A percentile compares a stretch with the other conserved stretches of the same genome.
Evolutionary conservation across 2,797 vertebrate species (phyloP).

Genomic region (Hyperoplus immaculatus): DNA sequence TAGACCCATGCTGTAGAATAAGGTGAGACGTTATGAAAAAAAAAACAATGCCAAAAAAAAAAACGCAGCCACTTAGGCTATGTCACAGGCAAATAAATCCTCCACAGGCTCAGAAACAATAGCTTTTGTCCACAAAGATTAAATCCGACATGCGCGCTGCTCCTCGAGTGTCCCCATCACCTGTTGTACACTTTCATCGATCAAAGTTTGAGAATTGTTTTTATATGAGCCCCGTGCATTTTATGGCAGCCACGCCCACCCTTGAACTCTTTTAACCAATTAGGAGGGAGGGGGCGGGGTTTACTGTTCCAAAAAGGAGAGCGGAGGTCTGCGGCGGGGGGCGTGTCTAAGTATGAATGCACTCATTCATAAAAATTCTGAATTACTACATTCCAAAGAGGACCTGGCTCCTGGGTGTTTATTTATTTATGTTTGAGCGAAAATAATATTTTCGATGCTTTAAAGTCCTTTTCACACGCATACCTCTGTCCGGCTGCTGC

Average conservation of each 20-base stretch:
- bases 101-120: constrained; percentile 38
- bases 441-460: constrained; percentile 84
- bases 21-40: background rate
- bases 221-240: constrained; percentile 73
- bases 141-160: constrained; percentile 51
- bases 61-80: background rate
- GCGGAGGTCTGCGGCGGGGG: constrained; percentile 43
- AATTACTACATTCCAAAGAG: constrained; percentile 84
- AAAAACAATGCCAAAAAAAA: background rate
- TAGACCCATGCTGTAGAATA: constrained; percentile 75
- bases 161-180: constrained; percentile 40
- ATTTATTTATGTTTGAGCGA: constrained; percentile 81
- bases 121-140: constrained; percentile 54
- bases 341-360: constrained; percentile 85
- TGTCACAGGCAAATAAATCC: constrained; percentile 53
- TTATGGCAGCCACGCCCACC: constrained; percentile 70
- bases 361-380: constrained; percentile 89
- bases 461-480: constrained; percentile 83
- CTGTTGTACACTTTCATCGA: constrained; percentile 59
- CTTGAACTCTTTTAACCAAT: constrained; percentile 71
- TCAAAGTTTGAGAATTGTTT: constrained; percentile 55
- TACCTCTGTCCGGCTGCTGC: constrained; percentile 70
- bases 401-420: constrained; percentile 78
- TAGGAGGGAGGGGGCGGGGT: constrained; percentile 51
- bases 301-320: constrained; percentile 14